These are phyloP conservation scores for Globia sparganii DNA, from an alignment of 2,888 invertebrate species.

Conservation along the genomic window DNA sequence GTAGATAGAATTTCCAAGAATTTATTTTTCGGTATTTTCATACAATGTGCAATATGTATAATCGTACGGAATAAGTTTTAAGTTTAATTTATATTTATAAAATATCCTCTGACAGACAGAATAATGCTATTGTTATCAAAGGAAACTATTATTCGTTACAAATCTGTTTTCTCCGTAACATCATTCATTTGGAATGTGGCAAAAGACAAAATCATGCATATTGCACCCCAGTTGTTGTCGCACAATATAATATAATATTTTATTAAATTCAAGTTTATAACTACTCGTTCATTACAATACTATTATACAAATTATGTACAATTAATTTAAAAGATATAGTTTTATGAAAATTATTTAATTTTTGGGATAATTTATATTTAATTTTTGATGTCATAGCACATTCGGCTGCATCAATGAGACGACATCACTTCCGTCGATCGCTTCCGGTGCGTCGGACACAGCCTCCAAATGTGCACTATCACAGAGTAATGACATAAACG, in stretches of 20 bases:
- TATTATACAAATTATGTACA: slow-evolving; percentile 89
- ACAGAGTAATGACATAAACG: slow-evolving; percentile 90
- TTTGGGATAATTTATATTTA: slow-evolving; percentile 89
- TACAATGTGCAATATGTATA: slow-evolving; percentile 57
- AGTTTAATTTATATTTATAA: slow-evolving; percentile 36
- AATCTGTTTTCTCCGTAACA: slow-evolving; percentile 61
- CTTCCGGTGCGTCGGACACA: slow-evolving; percentile 75
- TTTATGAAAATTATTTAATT: slow-evolving; percentile 89
- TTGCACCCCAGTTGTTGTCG: slow-evolving; percentile 84
- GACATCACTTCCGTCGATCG: slow-evolving; percentile 68
- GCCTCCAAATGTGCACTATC: slow-evolving; percentile 87
- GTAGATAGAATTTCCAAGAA: slow-evolving; percentile 67
- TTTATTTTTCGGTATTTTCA: slow-evolving; percentile 59
- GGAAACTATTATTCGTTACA: slow-evolving; percentile 46
- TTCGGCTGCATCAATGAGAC: slow-evolving; percentile 77
- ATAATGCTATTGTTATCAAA: slow-evolving; percentile 43
- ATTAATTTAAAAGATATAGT: slow-evolving; percentile 83
- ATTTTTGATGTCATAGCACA: slow-evolving; percentile 89
- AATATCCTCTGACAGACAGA: slow-evolving; percentile 33
- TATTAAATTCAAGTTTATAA: slow-evolving; percentile 81
- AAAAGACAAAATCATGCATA: slow-evolving; percentile 88
- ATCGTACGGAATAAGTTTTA: slow-evolving; percentile 44
- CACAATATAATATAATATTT: slow-evolving; percentile 70
- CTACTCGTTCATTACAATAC: slow-evolving; percentile 81
- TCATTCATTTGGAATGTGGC: slow-evolving; percentile 87